Conservation (phyloP, 2,113 vertebrate genomes). For the Micromys minutus region DNA sequence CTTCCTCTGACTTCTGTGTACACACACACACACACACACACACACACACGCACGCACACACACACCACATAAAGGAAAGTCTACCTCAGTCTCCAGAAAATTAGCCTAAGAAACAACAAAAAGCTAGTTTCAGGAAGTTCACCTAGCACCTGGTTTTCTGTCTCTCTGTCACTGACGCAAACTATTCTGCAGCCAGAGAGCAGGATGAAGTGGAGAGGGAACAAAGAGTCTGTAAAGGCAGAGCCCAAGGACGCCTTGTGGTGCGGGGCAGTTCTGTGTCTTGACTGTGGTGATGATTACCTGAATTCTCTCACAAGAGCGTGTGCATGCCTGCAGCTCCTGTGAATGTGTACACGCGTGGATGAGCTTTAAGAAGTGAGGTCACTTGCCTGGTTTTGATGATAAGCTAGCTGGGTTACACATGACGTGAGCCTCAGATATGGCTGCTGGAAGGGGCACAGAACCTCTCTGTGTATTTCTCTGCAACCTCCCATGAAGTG, state of each 20-base stretch:
- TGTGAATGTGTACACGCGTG: too few species aligned
- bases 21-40: neutral
- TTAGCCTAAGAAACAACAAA: neutral
- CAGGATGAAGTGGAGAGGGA: neutral
- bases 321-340: neutral
- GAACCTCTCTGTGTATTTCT: neutral
- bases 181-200: neutral
- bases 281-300: neutral
- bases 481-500: neutral
- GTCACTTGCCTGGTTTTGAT: neutral
- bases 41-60: accelerated
- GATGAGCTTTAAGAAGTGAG: accelerated
- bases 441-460: neutral
- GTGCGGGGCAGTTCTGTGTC: neutral
- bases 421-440: neutral
- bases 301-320: neutral
- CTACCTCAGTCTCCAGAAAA: neutral
- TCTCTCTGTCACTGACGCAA: neutral
- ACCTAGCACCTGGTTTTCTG: neutral
- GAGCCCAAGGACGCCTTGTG: neutral
- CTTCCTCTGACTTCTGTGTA: neutral
- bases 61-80: neutral
- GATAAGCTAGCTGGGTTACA: accelerated
- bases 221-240: neutral
- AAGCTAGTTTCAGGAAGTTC: neutral